Percentiles rank a stretch among this genome's conserved stretches.
Conservation (phyloP, 1,140 invertebrate species). For the Arctopsyche grandis region DNA sequence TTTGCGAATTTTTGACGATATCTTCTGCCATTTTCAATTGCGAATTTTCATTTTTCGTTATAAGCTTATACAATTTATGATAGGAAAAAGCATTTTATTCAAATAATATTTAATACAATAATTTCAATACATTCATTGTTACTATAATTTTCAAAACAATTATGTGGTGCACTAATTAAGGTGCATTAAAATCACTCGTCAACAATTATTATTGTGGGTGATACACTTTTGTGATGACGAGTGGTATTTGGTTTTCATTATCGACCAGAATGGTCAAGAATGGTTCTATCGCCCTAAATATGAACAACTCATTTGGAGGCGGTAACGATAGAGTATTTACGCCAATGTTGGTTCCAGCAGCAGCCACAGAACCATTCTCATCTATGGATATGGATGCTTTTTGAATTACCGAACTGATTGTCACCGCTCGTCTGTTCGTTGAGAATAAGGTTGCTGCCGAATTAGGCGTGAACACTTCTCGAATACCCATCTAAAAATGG, state of each 20-base stretch:
- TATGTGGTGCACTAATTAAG: too few species aligned
- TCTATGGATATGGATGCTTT: conserved; percentile 77
- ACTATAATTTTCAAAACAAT: too few species aligned
- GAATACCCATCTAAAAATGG: conserved; percentile 70
- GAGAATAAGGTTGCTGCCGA: conserved; percentile 67
- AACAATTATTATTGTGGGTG: conserved; percentile 55
- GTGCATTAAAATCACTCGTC: background rate
- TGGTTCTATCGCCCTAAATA: conserved; percentile 72
- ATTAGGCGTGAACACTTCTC: conserved; percentile 68
- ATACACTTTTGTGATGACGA: conserved; percentile 63
- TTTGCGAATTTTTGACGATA: too few species aligned
- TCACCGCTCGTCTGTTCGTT: conserved; percentile 54
- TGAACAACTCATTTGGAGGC: conserved; percentile 57
- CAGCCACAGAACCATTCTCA: conserved; percentile 76
- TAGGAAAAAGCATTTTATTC: too few species aligned
- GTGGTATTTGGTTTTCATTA: conserved; percentile 57
- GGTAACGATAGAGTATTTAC: conserved; percentile 71
- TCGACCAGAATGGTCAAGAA: conserved; percentile 69
- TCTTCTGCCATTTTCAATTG: too few species aligned
- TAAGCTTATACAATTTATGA: too few species aligned
- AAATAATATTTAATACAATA: too few species aligned
- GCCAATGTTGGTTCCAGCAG: conserved; percentile 71
- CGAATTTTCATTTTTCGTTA: too few species aligned
- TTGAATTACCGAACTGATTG: conserved; percentile 73
- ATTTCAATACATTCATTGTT: too few species aligned